Base-by-base conservation (phyloP, 2,113 vertebrate species). In the Arvicanthis niloticus region DNA sequence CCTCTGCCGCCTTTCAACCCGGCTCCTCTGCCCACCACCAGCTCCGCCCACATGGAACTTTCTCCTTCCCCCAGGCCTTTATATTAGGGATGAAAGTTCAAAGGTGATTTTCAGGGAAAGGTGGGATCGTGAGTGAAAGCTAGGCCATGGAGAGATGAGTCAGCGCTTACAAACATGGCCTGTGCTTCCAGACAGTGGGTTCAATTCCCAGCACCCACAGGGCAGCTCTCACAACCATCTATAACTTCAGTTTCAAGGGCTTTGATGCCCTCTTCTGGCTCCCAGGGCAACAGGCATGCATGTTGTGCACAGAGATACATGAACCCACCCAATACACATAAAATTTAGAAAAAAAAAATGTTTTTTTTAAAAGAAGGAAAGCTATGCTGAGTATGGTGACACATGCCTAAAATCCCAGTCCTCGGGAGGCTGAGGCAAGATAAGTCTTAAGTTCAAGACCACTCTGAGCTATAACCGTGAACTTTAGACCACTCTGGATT, bases 31-130 rank as follows among this genome's bases (percentile, higher is more conserved):
- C 7, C 81, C 10, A 6, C 40, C 5, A 0, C n/a, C 42, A 65
- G 45, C 76, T 34, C n/a, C 0, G 19, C 1, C 76, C 11, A 6
- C 48, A 10, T 6, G n/a, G 53, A 8, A 4, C 12, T 1, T 5
- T 11, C 26, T 11, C 26, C 40, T 73, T 75, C 12, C 37, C 5
- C 3, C 29, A 6, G 5, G n/a, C 87, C 48, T 42, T 26, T 26
- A 29, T 45, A 37, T 26, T n/a, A 0, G 21, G 31, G 12, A 42
- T 17, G 26, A 45, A 4, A 17, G 65, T 31, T 72, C 78, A 42
- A 4, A 58, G 86, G 45, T 3, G 26, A 7, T 45, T 58, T 34
- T 11, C 67, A 15, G 24, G 62, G 3, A 31, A 58, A 58, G 15
- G 51, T 7, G 53, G 45, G 60, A 21, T 37, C 13, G 34, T 26